Base-by-base conservation (phyloP, 2,797 vertebrate species). In the Steatocranus sp. region DNA sequence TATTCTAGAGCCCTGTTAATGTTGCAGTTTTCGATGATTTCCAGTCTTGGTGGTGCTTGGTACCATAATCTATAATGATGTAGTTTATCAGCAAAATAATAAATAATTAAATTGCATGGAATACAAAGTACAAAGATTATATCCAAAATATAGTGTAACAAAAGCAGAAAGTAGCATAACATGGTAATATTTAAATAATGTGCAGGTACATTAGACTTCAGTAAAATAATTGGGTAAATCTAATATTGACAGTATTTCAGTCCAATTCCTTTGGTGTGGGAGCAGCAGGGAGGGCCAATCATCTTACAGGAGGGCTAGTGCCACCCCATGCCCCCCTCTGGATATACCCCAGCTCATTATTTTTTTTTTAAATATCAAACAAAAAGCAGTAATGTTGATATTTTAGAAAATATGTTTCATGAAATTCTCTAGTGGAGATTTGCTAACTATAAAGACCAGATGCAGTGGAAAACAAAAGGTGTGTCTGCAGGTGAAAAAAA, bases 331-430 rank as follows among this genome's bases (percentile, higher is more conserved):
- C n/a, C 58, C 32, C 32, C 34, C 32, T 63, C 34, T 38, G 32
- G 58, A 38, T 34, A 23, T 36, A 20, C 58, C 7, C 61, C 34
- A 38, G 61, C 61, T 23, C 34, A 6, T 1, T 15, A 20, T 66
- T n/a, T 5, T 20, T n/a, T 5, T 20, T 3, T 1, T 0, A 1
- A 63, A 66, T 6, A 66, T 66, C 34, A 68, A 68, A 38, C 17
- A 20, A 63, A 66, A 66, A 68, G 8, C 8, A 25, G 36, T 10
- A 36, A 68, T 68, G 36, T 68, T 68, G n/a, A 66, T 23, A 66
- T 66, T 41, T 68, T 43, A 9, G 12, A 25, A 41, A 43, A 68
- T 41, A 15, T 41, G 36, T 25, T 68, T 68, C 63, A 41, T 68
- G 20, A 68, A 68, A 41, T 15, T 41, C 5, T 66, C 7, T 41